Conservation (phyloP, 2,888 invertebrate genomes). For the Myathropa florea region DNA sequence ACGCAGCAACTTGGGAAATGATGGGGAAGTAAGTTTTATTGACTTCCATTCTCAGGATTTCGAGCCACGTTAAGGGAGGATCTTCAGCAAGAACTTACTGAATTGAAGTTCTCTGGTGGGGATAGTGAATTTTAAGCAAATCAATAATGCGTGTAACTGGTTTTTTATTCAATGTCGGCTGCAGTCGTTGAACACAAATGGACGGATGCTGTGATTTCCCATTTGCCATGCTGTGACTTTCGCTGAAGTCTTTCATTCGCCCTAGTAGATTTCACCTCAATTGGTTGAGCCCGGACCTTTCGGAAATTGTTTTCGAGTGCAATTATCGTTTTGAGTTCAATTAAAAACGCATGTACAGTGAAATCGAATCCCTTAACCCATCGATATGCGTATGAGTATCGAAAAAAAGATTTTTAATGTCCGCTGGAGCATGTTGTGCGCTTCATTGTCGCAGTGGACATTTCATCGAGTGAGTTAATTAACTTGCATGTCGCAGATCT, state of each 20-base stretch:
- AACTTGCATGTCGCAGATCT: not conserved
- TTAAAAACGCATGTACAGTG: constrained; percentile 12
- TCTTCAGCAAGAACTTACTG: not conserved
- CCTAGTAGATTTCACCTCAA: constrained; percentile 5
- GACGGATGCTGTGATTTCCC: not conserved
- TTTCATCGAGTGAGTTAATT: not conserved
- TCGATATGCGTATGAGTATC: not conserved
- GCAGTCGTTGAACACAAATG: constrained; percentile 38
- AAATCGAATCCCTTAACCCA: not conserved
- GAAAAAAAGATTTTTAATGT: not conserved
- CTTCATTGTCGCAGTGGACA: not conserved
- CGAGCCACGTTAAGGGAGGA: not conserved
- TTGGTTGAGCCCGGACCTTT: not conserved
- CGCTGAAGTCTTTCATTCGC: not conserved
- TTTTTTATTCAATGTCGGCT: constrained; percentile 37
- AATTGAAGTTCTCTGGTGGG: constrained; percentile 49
- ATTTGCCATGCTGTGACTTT: not conserved
- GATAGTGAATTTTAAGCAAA: constrained; percentile 63
- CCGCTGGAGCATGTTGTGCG: not conserved
- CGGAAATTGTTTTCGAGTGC: constrained; percentile 4
- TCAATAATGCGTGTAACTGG: constrained; percentile 63
- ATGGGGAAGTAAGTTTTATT: constrained; percentile 69
- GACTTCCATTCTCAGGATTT: constrained; percentile 40
- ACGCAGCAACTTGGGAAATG: constrained; percentile 66
- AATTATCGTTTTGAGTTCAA: constrained; percentile 20